Evolutionary conservation across 35 echinoderm and acorn worm species (phyloP), one percentile per base, ranked within the genome.

Genomic region (Holothuria glaberrima): DNA sequence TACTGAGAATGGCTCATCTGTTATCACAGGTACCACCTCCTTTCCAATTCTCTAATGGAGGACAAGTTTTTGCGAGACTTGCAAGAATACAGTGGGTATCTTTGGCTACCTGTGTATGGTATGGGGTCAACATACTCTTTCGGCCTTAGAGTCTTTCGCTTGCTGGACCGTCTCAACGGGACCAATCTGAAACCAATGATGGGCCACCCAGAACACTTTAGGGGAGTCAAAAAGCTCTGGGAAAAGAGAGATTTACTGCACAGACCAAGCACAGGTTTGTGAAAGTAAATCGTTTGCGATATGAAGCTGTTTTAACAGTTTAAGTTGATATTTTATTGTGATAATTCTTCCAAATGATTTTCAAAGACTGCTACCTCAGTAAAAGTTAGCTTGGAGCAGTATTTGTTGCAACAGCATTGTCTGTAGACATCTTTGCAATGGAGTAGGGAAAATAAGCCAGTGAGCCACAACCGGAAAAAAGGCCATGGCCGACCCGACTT

Each of bases 81-180:
- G n/a, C 13, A 19, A 17, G 61, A 87, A 20, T 87, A 87, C 65
- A 67, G 62, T 50, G 85, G 85, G 4, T 65, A 87, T 27, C 38
- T 87, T 13, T 87, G 85, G 85, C 34, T 87, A 35, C 85, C 85
- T 16, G 61, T 87, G 18, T 87, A 68, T 35, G 85, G 85, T 22
- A 68, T 87, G 85, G 61, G 65, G 25, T 87, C 85, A 22, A 87
- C 85, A 3, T 87, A 87, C 50, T 87, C 85, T 30, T 87, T 87
- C 33, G 60, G 61, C 6, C 50, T 67, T 4, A 87, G 85, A 24
- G 85, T 87, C 16, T 87, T 87, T 21, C 60, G 65, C 3, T 71
- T 87, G 31, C 35, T 71, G 65, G 85, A 67, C n/a, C n/a, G 32
- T 30, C 41, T 87, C 16, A 71, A 87, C 38, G 61, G 65, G 50